Conservation (phyloP, 2,797 vertebrate species). For the Sciurus carolinensis region DNA sequence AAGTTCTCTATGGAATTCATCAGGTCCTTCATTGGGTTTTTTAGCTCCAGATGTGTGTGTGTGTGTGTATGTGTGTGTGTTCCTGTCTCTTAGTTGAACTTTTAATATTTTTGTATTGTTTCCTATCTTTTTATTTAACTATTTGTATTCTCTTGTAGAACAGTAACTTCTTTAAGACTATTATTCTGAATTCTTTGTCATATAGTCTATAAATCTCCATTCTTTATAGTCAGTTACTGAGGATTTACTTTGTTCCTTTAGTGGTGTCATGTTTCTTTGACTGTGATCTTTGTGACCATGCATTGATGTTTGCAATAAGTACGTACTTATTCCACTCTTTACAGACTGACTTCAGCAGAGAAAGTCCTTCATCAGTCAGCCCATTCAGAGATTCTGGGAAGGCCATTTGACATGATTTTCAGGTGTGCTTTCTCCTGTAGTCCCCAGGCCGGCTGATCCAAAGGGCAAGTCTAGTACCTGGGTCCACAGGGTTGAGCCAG, state of each 20-base stretch:
- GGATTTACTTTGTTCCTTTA: background rate
- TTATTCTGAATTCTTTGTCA: background rate
- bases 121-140: background rate
- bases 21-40: background rate
- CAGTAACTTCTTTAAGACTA: background rate
- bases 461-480: background rate
- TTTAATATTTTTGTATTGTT: background rate
- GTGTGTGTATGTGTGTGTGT: background rate
- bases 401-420: background rate
- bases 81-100: background rate
- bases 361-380: background rate
- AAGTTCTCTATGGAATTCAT: background rate
- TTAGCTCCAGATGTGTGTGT: background rate
- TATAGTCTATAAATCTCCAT: background rate
- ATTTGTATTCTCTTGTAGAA: background rate
- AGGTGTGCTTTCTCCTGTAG: background rate
- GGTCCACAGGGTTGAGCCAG: background rate
- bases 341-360: background rate
- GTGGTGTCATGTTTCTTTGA: background rate
- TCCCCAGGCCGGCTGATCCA: background rate
- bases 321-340: background rate
- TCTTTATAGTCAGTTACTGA: background rate
- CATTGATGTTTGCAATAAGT: background rate
- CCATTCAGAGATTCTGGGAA: no score
- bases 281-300: background rate